Percentiles rank a stretch among this genome's conserved stretches.
phyloP scores from a whole-genome alignment of 1,140 invertebrate genomes.

The Akabosia matsudoensis region DNA sequence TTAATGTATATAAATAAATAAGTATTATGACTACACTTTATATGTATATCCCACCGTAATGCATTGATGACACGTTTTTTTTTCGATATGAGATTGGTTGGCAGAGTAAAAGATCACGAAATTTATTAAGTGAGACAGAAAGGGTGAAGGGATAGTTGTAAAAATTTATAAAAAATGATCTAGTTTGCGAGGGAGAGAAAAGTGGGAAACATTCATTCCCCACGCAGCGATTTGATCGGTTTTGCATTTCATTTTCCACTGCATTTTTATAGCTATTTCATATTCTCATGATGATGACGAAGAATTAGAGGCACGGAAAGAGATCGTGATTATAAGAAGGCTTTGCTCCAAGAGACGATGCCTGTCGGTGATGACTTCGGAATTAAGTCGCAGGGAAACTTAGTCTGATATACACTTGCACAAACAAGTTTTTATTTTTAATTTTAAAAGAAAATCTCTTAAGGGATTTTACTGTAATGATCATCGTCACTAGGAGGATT shows the following conservation, averaged over 20 bases:
- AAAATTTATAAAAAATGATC: background rate
- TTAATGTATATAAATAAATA: too few species aligned
- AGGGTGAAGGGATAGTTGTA: background rate
- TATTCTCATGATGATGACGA: background rate
- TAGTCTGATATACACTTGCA: too few species aligned
- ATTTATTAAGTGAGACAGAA: background rate
- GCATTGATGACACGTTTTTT: background rate
- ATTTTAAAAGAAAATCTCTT: constrained; percentile 9
- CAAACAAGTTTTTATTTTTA: too few species aligned
- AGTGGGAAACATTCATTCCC: background rate
- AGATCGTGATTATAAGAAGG: background rate
- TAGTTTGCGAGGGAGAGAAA: background rate
- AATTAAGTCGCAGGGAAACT: constrained; percentile 7
- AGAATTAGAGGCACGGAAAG: background rate
- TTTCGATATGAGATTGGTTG: too few species aligned
- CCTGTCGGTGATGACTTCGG: constrained; percentile 19
- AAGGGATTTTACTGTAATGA: background rate
- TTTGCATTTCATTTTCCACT: background rate
- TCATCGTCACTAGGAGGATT: background rate
- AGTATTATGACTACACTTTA: too few species aligned
- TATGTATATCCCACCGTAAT: too few species aligned
- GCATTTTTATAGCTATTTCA: background rate
- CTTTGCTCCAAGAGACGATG: background rate
- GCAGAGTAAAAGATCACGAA: background rate
- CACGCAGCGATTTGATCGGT: background rate